Evolutionary conservation across 2,888 invertebrate species (phyloP).

Genomic region (Heterodera filipjevi): DNA sequence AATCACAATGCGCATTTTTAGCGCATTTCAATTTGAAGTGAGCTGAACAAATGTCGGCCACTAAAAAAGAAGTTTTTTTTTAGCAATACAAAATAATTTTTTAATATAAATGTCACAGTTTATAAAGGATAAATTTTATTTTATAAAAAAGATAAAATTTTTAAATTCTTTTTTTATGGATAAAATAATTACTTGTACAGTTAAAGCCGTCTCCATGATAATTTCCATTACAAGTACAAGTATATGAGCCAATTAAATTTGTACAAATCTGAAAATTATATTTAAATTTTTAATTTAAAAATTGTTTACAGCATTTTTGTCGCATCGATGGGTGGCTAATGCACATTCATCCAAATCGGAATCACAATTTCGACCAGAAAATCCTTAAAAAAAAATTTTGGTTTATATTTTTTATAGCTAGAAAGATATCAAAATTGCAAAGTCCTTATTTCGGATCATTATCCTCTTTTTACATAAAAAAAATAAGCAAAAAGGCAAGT

Average conservation of each 20-base stretch:
- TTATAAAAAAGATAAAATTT: background rate
- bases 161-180: background rate
- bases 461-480: no score
- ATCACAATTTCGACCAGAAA: constrained; percentile 61
- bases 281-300: background rate
- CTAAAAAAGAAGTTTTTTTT: constrained; percentile 28
- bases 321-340: constrained; percentile 73
- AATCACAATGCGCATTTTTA: constrained; percentile 50
- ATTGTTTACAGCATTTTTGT: constrained; percentile 72
- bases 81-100: no score
- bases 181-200: constrained; percentile 42
- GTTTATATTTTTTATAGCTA: background rate
- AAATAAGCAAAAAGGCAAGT: no score
- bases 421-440: no score
- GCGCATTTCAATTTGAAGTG: constrained; percentile 53
- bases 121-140: constrained; percentile 22
- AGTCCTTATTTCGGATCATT: no score
- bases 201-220: constrained; percentile 54
- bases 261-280: background rate
- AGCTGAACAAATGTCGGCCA: constrained; percentile 42
- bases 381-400: constrained; percentile 44
- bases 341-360: constrained; percentile 89
- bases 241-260: constrained; percentile 72
- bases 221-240: constrained; percentile 55
- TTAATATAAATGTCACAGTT: no score